Evolutionary conservation across 1,140 invertebrate species (phyloP), one percentile per base, ranked within the genome.

Genomic region (Aporrectodea caliginosa): DNA sequence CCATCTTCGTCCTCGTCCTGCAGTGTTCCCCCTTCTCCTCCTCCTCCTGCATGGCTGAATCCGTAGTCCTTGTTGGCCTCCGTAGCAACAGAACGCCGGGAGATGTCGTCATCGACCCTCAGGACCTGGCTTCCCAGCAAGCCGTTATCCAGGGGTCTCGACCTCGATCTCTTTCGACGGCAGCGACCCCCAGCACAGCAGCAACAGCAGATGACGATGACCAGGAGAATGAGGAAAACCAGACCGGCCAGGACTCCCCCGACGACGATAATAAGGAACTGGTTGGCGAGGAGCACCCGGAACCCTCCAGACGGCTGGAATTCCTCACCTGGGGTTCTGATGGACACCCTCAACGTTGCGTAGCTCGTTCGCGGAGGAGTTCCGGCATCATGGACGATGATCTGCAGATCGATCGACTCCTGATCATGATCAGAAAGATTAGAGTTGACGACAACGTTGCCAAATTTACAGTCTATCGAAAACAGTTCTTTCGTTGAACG

Each of bases 401-500:
- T 22, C 43, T 12, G 43, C 6, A 58, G 43, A 58, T 58, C 43
- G 43, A 58, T 12, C 6, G 6, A 6, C 6, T 58, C 6, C 22
- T 22, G 6, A 22, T 58, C 43, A 22, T 12, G 22, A 6, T 58
- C 6, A 6, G 6, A 22, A 6, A 58, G 43, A 58, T 58, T 22
- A 22, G 43, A 58, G 22, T 58, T 6, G 6, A 81, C 75, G 22
- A 43, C 30, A 22, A 81, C 16, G 16, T 68, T 34, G 30, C 80
- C 80, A 14, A 35, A 34, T 29, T 35, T 33, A 16, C 34, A 31
- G 70, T 80, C 35, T 12, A 80, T 79, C 22, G 68, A 58, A 72
- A 80, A 80, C 35, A 73, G 33, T 22, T 72, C 33, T 22, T 78
- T 70, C 1, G 73, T 34, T 30, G 74, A 74, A 35, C 72, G 76